These are phyloP conservation scores for Ormyrus nitidulus DNA, from an alignment of 2,888 invertebrate genomes.

Conservation along the genomic window DNA sequence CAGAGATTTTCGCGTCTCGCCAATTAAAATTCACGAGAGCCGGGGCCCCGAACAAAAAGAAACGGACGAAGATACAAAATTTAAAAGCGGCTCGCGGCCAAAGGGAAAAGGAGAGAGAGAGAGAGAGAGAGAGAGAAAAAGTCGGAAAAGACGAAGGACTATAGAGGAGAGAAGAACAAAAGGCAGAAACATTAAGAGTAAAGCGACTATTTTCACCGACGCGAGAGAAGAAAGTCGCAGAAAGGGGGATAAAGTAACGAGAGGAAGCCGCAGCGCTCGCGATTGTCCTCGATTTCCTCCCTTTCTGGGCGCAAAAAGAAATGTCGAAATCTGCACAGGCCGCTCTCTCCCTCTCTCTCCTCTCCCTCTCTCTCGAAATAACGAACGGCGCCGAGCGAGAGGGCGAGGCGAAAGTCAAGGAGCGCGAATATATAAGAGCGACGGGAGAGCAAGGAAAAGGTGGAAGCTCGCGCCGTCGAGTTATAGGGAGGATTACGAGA, in stretches of 20 bases:
- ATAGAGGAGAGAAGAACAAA: conserved; percentile 43
- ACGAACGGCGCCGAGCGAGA: too few relatives aligned
- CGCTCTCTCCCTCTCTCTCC: background rate
- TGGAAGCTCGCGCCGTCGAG: conserved; percentile 61
- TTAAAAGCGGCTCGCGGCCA: background rate
- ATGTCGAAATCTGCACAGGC: conserved; percentile 45
- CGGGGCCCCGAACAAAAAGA: background rate
- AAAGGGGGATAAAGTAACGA: conserved; percentile 14
- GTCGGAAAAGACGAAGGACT: conserved; percentile 12
- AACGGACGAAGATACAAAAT: background rate
- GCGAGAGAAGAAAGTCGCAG: conserved; percentile 2
- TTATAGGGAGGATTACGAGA: conserved; percentile 75
- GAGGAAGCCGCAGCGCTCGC: background rate
- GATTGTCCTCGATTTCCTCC: conserved; percentile 49
- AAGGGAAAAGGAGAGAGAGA: background rate
- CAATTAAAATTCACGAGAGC: conserved; percentile 41
- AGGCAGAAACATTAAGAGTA: conserved; percentile 51
- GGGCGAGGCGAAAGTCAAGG: background rate
- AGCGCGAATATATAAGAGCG: conserved; percentile 28
- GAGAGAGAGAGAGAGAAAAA: conserved; percentile 10
- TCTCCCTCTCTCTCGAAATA: background rate
- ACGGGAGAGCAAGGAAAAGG: conserved; percentile 53
- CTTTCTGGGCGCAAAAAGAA: conserved; percentile 4
- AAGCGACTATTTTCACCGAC: conserved; percentile 44
- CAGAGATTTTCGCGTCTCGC: conserved; percentile 18